Conservation (phyloP, 1,140 invertebrate genomes). For the Nebria ingens region DNA sequence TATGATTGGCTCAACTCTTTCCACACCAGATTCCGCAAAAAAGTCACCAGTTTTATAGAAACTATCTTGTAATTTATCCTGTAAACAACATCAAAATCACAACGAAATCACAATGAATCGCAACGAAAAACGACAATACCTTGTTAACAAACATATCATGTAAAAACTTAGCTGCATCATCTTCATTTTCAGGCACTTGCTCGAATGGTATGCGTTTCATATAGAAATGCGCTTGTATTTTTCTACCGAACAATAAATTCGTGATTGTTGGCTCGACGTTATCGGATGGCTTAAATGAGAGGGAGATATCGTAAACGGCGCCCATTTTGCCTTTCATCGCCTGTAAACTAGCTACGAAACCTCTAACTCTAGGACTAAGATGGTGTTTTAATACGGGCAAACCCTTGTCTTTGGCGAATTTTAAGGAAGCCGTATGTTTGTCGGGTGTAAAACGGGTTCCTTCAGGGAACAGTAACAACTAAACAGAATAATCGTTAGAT, state of each 20-base stretch:
- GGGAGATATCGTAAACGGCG: slow-evolving; percentile 77
- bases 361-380: slow-evolving; percentile 84
- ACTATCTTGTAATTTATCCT: slow-evolving; percentile 72
- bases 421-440: slow-evolving; percentile 79
- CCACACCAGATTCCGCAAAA: slow-evolving; percentile 60
- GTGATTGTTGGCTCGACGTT: slow-evolving; percentile 63
- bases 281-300: slow-evolving; percentile 61
- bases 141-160: slow-evolving; percentile 71
- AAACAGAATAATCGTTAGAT: slow-evolving; percentile 23
- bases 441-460: slow-evolving; percentile 83
- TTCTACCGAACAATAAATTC: slow-evolving; percentile 70
- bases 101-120: not conserved
- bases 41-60: slow-evolving; percentile 75
- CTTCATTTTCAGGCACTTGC: slow-evolving; percentile 68
- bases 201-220: slow-evolving; percentile 73
- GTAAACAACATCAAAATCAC: slow-evolving; percentile 22
- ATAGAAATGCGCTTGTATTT: slow-evolving; percentile 63
- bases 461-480: slow-evolving; percentile 88
- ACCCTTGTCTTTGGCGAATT: slow-evolving; percentile 78
- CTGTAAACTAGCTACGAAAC: slow-evolving; percentile 70
- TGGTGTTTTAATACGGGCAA: slow-evolving; percentile 80
- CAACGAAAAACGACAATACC: slow-evolving; percentile 37
- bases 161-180: slow-evolving; percentile 68
- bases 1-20: slow-evolving; percentile 45
- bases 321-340: slow-evolving; percentile 62